Conservation (phyloP, 30 jellyfish, hydroid and myxozoan species). For the Euphysa ruthae region DNA sequence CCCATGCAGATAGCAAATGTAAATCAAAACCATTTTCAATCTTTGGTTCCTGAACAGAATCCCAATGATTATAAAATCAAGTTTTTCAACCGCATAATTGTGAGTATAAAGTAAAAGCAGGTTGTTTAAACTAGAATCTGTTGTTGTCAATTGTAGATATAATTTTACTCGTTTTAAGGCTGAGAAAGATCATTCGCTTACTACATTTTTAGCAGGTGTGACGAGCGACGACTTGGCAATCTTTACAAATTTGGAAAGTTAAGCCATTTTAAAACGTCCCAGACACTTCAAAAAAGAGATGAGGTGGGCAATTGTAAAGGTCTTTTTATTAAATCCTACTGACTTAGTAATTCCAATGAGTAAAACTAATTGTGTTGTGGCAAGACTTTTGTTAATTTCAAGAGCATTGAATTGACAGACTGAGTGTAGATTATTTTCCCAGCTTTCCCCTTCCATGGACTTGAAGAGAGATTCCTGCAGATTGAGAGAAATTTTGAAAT, state of each 20-base stretch:
- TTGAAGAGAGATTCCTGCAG: too few species aligned
- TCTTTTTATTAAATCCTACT: not conserved
- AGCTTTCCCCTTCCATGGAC: too few species aligned
- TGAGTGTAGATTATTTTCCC: too few species aligned
- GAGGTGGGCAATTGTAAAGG: constrained; percentile 9
- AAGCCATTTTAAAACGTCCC: constrained; percentile 10
- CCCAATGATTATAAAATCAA: too few species aligned
- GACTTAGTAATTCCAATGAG: not conserved
- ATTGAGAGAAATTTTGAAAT: too few species aligned
- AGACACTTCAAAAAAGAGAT: constrained; percentile 8
- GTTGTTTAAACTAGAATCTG: not conserved
- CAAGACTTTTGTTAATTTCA: constrained; percentile 22
- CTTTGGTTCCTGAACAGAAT: too few species aligned
- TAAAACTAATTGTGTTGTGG: too few species aligned
- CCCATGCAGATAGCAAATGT: too few species aligned
- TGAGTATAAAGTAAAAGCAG: too few species aligned
- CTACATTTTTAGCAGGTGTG: constrained; percentile 25
- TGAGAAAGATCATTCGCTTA: constrained; percentile 7
- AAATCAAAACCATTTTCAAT: too few species aligned
- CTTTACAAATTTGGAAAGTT: constrained; percentile 29
- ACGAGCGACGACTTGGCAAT: constrained; percentile 19
- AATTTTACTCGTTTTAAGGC: constrained; percentile 30
- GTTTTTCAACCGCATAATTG: too few species aligned
- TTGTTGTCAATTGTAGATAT: constrained; percentile 18
- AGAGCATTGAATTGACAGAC: constrained; percentile 43